Percentiles rank a stretch among this genome's conserved stretches.
Conservation (phyloP, 1,140 invertebrate species). For the Cydia strobilella region DNA sequence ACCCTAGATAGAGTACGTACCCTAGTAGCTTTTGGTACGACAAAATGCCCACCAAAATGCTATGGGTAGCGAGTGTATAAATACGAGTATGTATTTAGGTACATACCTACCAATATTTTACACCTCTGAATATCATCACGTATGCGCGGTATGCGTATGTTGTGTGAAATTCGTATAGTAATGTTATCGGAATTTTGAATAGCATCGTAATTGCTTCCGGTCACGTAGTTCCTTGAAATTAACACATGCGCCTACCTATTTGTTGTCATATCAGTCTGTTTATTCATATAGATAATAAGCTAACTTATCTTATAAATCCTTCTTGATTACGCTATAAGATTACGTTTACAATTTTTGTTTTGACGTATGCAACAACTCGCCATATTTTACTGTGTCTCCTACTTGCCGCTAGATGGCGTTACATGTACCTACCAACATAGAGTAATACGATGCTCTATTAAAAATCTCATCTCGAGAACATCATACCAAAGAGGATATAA, state of each 20-base stretch:
- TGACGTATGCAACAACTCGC: neutral
- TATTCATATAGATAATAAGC: neutral
- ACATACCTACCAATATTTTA: conserved; percentile 46
- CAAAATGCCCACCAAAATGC: no score
- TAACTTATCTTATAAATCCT: neutral
- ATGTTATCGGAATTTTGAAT: conserved; percentile 62
- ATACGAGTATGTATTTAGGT: conserved; percentile 32
- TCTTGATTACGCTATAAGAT: neutral
- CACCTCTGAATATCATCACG: conserved; percentile 55
- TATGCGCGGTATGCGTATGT: conserved; percentile 40
- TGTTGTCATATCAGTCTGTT: neutral
- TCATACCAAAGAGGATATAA: no score
- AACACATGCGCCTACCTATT: neutral
- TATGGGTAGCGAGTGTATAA: conserved; percentile 54
- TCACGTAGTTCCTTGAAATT: conserved; percentile 60
- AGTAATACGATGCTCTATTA: neutral
- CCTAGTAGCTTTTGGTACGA: no score
- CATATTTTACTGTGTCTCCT: neutral
- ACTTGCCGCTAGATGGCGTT: conserved; percentile 24
- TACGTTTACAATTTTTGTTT: neutral
- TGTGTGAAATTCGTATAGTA: conserved; percentile 70
- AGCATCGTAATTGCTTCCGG: conserved; percentile 70
- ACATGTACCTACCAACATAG: neutral
- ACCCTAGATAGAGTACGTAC: no score
- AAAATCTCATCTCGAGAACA: neutral